Conservation (phyloP, 2,888 invertebrate species). For the Limnephilus auricula region DNA sequence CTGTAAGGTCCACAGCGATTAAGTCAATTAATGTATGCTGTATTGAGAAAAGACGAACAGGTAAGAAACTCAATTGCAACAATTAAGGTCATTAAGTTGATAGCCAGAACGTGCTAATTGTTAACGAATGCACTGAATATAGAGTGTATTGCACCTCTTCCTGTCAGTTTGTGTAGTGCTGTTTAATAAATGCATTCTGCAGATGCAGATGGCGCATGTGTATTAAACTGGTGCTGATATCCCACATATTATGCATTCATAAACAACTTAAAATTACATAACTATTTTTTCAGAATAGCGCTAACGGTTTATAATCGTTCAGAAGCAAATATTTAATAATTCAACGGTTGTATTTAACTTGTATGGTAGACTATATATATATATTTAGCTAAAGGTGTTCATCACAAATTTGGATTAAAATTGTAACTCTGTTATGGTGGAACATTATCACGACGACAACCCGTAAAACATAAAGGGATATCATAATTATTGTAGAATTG, state of each 20-base stretch:
- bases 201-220: slow-evolving; percentile 10
- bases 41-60: not conserved
- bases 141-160: slow-evolving; percentile 17
- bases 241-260: slow-evolving; percentile 22
- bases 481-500: no score
- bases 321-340: not conserved
- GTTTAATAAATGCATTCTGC: slow-evolving; percentile 47
- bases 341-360: not conserved
- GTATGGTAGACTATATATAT: not conserved
- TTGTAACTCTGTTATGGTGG: no score
- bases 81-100: slow-evolving; percentile 3
- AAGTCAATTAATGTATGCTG: not conserved
- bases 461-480: no score
- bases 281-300: not conserved
- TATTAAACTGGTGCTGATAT: slow-evolving; percentile 9
- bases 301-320: not conserved
- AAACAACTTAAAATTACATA: not conserved
- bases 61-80: not conserved
- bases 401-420: no score
- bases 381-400: no score
- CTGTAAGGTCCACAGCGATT: not conserved
- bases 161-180: not conserved
- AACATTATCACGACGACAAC: no score
- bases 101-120: slow-evolving; percentile 51
- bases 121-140: slow-evolving; percentile 51